Conservation (phyloP, 2,113 vertebrate genomes). For the Dryoscopus gambensis region DNA sequence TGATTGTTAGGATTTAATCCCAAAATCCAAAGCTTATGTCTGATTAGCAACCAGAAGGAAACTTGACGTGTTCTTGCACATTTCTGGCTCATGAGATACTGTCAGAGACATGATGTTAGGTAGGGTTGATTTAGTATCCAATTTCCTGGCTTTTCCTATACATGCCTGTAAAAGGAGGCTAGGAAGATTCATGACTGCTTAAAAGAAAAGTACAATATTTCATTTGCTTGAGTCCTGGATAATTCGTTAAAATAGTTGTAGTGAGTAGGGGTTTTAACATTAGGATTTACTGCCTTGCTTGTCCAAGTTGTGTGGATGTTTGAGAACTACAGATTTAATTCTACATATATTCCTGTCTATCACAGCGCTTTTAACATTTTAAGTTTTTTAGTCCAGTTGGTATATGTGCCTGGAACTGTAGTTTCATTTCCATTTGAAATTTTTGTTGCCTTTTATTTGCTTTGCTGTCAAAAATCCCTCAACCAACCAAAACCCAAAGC, state of each 20-base stretch:
- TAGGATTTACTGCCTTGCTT: background rate
- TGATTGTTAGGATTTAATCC: constrained; percentile 18
- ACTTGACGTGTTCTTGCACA: background rate
- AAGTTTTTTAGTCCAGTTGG: background rate
- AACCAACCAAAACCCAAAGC: background rate
- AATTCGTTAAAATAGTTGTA: background rate
- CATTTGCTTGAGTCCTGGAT: background rate
- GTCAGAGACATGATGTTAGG: background rate
- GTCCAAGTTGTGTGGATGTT: background rate
- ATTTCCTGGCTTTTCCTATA: background rate
- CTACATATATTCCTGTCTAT: background rate
- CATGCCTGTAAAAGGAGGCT: background rate
- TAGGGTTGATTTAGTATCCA: background rate
- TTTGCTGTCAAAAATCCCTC: background rate
- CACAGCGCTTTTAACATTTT: background rate
- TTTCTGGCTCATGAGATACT: constrained; percentile 6
- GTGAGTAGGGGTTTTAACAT: background rate
- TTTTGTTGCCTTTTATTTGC: background rate
- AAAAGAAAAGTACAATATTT: background rate
- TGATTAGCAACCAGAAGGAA: constrained; percentile 34
- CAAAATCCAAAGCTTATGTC: background rate
- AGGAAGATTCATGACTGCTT: background rate
- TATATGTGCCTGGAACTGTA: background rate
- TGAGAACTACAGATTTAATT: background rate
- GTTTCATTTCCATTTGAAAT: background rate